A percentile compares a stretch with the other conserved stretches of the same genome.
phyloP scores from a whole-genome alignment of 2,113 vertebrate genomes.

The Petromus typicus region DNA sequence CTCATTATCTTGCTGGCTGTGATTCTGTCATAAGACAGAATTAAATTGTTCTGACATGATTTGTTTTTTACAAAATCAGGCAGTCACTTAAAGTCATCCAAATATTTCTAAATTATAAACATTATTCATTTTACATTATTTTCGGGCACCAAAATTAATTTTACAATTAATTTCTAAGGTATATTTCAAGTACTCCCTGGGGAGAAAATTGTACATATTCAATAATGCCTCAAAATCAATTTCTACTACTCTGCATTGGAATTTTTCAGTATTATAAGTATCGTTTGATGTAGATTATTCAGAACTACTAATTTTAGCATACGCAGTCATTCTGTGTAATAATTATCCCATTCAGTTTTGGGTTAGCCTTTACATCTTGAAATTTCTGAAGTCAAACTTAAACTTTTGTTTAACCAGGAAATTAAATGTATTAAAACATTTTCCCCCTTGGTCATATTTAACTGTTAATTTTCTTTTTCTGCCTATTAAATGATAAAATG shows the following conservation, averaged over 20 bases:
- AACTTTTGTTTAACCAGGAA: conserved; percentile 44
- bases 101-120: conserved; percentile 53
- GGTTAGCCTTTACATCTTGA: conserved; percentile 35
- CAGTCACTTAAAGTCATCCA: conserved; percentile 30
- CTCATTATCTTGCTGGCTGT: conserved; percentile 11
- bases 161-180: background rate
- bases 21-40: conserved; percentile 55
- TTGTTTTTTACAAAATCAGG: conserved; percentile 55
- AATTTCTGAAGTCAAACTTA: conserved; percentile 35
- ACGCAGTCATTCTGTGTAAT: background rate
- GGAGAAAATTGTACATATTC: background rate
- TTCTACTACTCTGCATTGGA: background rate
- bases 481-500: conserved; percentile 57
- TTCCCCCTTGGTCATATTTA: conserved; percentile 19
- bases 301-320: conserved; percentile 38
- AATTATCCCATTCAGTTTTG: conserved; percentile 31
- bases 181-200: background rate
- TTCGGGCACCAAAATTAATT: background rate
- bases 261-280: conserved; percentile 49
- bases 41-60: conserved; percentile 35
- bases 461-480: conserved; percentile 44
- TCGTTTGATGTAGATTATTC: background rate
- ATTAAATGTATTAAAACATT: conserved; percentile 38
- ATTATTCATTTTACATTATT: conserved; percentile 57
- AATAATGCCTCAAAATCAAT: conserved; percentile 12